Percentiles rank a stretch among this genome's conserved stretches.
Conservation (phyloP, 2,888 invertebrate genomes). For the Esperia sulphurella region DNA sequence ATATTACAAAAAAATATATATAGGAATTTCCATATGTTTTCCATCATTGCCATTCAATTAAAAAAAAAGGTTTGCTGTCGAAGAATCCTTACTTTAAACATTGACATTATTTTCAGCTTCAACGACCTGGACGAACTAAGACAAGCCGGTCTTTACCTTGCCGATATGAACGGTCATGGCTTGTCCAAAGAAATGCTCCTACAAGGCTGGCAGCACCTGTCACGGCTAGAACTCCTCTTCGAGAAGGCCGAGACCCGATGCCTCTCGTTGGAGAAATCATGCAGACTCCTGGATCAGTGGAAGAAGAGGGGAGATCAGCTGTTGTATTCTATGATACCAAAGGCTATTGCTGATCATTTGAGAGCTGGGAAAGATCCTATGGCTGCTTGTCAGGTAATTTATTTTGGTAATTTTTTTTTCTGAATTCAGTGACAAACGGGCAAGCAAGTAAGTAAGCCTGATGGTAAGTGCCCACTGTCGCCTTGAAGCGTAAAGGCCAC, state of each 20-base stretch:
- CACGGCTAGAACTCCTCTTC: slow-evolving; percentile 88
- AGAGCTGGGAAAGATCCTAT: slow-evolving; percentile 86
- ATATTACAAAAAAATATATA: too few relatives aligned
- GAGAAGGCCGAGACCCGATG: slow-evolving; percentile 90
- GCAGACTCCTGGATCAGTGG: slow-evolving; percentile 89
- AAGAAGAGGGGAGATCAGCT: slow-evolving; percentile 91
- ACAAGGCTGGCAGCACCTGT: slow-evolving; percentile 91
- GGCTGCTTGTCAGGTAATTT: slow-evolving; percentile 86
- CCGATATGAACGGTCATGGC: slow-evolving; percentile 92
- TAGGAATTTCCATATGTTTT: too few relatives aligned
- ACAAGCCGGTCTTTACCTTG: slow-evolving; percentile 87
- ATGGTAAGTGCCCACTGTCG: too few relatives aligned
- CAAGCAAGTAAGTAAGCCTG: too few relatives aligned
- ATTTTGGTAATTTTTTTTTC: too few relatives aligned
- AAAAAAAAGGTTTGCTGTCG: too few relatives aligned
- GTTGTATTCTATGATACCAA: slow-evolving; percentile 95
- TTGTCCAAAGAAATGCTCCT: slow-evolving; percentile 90
- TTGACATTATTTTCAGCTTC: slow-evolving; percentile 74
- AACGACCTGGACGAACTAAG: slow-evolving; percentile 91
- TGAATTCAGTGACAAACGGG: too few relatives aligned
- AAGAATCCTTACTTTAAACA: too few relatives aligned
- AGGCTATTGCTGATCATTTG: slow-evolving; percentile 89
- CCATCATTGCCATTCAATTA: too few relatives aligned
- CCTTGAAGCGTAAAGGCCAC: too few relatives aligned
- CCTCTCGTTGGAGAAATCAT: slow-evolving; percentile 87